Conservation (phyloP, 1,140 invertebrate genomes). For the Pseudomyrmex pallidus region DNA sequence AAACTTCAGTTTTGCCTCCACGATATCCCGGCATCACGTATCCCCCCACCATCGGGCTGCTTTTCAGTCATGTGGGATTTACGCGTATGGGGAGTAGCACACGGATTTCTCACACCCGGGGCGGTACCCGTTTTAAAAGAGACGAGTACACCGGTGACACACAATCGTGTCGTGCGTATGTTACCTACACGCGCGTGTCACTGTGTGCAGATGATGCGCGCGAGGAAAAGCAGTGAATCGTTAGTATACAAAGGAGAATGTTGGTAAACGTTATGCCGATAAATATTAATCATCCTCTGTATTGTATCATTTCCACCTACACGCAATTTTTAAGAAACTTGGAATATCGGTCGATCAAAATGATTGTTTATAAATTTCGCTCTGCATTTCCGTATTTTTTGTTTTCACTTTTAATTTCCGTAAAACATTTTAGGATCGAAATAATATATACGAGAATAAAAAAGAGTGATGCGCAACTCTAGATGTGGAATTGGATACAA, state of each 20-base stretch:
- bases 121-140: slow-evolving; percentile 47
- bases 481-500: not conserved
- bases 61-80: slow-evolving; percentile 74
- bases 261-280: not conserved
- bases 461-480: not conserved
- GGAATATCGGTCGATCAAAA: too few relatives aligned
- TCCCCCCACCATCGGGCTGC: slow-evolving; percentile 68
- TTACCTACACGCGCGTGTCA: not conserved
- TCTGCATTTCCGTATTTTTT: too few relatives aligned
- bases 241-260: too few relatives aligned
- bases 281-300: not conserved
- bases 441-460: not conserved
- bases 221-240: not conserved
- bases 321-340: too few relatives aligned
- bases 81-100: slow-evolving; percentile 63
- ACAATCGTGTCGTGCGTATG: not conserved
- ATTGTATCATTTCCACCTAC: not conserved
- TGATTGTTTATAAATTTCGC: too few relatives aligned
- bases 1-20: slow-evolving; percentile 73
- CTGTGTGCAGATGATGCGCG: not conserved
- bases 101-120: slow-evolving; percentile 49
- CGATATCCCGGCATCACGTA: slow-evolving; percentile 77
- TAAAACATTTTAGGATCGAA: not conserved
- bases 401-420: not conserved
- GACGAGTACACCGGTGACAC: slow-evolving; percentile 39